Base-by-base conservation (phyloP, 1,140 invertebrate species). In the Ruditapes philippinarum region DNA sequence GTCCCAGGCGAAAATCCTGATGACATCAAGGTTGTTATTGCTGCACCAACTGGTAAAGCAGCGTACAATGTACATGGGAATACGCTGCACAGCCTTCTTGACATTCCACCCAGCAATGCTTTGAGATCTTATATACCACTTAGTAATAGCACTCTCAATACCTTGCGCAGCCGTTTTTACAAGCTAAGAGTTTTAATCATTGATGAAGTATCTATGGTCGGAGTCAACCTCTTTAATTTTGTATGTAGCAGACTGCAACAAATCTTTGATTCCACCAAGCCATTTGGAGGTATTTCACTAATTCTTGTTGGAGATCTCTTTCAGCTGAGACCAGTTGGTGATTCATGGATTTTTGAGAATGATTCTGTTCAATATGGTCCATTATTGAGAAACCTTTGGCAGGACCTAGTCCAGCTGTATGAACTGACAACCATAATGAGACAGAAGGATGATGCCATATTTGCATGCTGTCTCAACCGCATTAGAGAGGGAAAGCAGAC, bases 41-140 rank as follows among this genome's bases (percentile, higher is more conserved):
- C 40, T 80, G 91, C 90, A 51, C 76, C 91, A 36, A 92, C 87
- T 40, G 87, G 90, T 54, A 91, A 91, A 68, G 91, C 83, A 28
- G 89, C 91, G 28, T 90, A 78, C 42, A 88, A 89, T 74, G 38
- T 90, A 17, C 5, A 4, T 11, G 51, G 51, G 7, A 73, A 80
- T 68, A 89, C 90, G 51, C 68, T 89, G 17, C 88, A 91, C 51
- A 54, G 62, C 40, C 9, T 81, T 28, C 81, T 91, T 70, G 33
- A 57, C 19, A 89, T 91, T 22, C 68, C 79, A 38, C 40, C 62
- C 22, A 79, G 51, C 45, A 57, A 91, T 57, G 19, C 49, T 31
- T 73, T 91, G 12, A n/a, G 17, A 33, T 62, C 79, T 28, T 82
- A 76, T 22, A 49, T 42, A 76, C 36, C 40, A 57, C 51, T 82